These are phyloP conservation scores for Gonatopus flavifemur DNA, from an alignment of 1,140 invertebrate species.

Conservation along the genomic window DNA sequence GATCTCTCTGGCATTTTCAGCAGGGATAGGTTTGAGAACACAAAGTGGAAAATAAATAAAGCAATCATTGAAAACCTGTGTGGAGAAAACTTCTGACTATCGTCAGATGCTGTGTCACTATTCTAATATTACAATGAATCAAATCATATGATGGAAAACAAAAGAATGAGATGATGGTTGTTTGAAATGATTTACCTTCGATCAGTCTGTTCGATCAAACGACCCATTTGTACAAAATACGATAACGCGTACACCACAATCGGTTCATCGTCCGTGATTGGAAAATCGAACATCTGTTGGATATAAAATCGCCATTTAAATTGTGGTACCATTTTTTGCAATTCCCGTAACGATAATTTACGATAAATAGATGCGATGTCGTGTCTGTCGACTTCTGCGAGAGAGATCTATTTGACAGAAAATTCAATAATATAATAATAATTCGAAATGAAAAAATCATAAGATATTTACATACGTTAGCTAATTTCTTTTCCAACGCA, in stretches of 20 bases:
- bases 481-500: slow-evolving; percentile 74
- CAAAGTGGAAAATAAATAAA: no score
- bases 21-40: no score
- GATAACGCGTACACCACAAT: slow-evolving; percentile 79
- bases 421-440: neutral
- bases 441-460: neutral
- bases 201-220: slow-evolving; percentile 69
- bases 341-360: slow-evolving; percentile 67
- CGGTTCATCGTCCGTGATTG: slow-evolving; percentile 69
- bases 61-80: neutral
- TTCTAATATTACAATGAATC: no score
- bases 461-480: slow-evolving; percentile 64
- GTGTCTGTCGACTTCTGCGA: slow-evolving; percentile 79
- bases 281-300: slow-evolving; percentile 66
- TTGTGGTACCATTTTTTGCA: slow-evolving; percentile 71
- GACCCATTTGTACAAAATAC: slow-evolving; percentile 78
- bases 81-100: neutral
- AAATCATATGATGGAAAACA: no score
- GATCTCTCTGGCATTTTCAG: no score
- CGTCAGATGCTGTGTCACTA: no score
- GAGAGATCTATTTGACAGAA: slow-evolving; percentile 63
- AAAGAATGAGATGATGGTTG: no score
- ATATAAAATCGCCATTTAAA: slow-evolving; percentile 80
- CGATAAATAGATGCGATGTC: slow-evolving; percentile 78
- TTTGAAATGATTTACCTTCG: no score